These are phyloP conservation scores for Crypturellus tataupa DNA, from an alignment of 2,797 vertebrate species.

Conservation along the genomic window DNA sequence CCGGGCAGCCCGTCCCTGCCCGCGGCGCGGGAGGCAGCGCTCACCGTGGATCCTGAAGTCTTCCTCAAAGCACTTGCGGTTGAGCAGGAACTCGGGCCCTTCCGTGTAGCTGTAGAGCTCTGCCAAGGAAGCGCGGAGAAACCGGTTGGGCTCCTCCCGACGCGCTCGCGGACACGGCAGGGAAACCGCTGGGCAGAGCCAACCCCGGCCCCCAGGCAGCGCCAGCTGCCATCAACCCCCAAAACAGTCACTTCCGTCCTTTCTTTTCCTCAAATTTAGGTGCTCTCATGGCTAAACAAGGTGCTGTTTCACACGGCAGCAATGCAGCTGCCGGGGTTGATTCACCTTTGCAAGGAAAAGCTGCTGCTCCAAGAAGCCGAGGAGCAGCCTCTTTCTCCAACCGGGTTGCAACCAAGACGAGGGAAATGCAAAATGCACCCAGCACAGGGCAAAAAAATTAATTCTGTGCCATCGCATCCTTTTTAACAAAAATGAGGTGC, in stretches of 20 bases:
- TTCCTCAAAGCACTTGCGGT: conserved; percentile 96
- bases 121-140: conserved; percentile 67
- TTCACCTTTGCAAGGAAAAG: too few species aligned
- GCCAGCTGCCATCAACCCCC: too few species aligned
- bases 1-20: not conserved
- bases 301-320: not conserved
- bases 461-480: fast-evolving
- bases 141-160: not conserved
- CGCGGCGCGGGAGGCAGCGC: fast-evolving
- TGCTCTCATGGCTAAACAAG: too few species aligned
- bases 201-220: too few species aligned
- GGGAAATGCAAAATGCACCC: not conserved
- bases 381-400: not conserved
- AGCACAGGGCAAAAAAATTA: not conserved
- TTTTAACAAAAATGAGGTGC: fast-evolving
- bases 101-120: conserved; percentile 99
- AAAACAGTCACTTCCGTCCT: not conserved
- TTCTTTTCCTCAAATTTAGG: not conserved
- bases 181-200: not conserved
- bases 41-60: conserved; percentile 93
- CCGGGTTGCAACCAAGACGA: not conserved
- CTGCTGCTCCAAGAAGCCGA: too few species aligned
- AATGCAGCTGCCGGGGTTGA: too few species aligned
- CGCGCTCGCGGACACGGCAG: not conserved
- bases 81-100: conserved; percentile 94